phyloP scores from a whole-genome alignment of 2,888 invertebrate genomes.

The Tetranychus truncatus region DNA sequence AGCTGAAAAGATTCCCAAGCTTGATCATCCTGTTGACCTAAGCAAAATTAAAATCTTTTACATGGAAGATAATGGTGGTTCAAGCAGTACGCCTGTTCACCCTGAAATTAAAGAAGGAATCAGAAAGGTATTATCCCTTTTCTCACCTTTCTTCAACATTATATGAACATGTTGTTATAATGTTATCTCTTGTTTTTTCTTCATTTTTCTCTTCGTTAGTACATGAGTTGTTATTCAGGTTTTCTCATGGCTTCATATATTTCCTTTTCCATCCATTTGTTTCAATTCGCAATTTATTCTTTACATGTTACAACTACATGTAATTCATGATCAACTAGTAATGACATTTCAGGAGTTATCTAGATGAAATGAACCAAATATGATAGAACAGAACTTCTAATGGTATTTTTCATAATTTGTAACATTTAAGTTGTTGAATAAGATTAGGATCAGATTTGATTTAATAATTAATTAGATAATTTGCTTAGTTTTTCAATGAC shows the following conservation, averaged over 20 bases:
- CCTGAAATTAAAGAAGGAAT: slow-evolving; percentile 15
- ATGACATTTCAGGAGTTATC: too few species aligned
- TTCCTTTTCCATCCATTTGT: not conserved
- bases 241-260: not conserved
- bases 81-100: not conserved
- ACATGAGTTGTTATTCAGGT: not conserved
- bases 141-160: not conserved
- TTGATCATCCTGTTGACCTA: slow-evolving; percentile 19
- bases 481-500: too few species aligned
- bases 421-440: too few species aligned
- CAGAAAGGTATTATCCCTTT: slow-evolving; percentile 2
- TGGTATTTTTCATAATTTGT: too few species aligned
- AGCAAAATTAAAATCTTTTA: slow-evolving; percentile 24
- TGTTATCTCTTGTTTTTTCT: not conserved
- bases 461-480: too few species aligned
- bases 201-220: too few species aligned
- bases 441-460: too few species aligned
- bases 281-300: not conserved
- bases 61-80: slow-evolving; percentile 34
- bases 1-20: slow-evolving; percentile 19
- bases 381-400: too few species aligned
- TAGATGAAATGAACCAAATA: too few species aligned
- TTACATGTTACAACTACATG: not conserved
- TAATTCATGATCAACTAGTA: too few species aligned
- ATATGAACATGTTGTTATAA: not conserved